Percentiles rank a stretch among this genome's conserved stretches.
These are phyloP conservation scores for Adrianichthys oophorus DNA, from an alignment of 2,797 vertebrate species.

Conservation along the genomic window DNA sequence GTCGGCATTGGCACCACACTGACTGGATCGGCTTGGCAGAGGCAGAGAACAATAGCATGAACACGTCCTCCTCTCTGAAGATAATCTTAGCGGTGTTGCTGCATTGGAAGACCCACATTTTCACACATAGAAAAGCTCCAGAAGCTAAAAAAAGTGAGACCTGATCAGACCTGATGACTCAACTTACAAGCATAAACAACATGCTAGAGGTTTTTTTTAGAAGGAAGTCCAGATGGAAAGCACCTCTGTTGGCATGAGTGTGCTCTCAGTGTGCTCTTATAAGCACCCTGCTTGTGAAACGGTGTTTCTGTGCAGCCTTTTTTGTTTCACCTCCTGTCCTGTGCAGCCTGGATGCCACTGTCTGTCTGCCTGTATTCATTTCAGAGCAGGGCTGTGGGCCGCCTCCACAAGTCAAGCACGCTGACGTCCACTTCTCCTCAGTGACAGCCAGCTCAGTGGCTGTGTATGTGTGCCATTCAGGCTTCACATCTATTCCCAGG, in stretches of 20 bases:
- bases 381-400: conserved; percentile 85
- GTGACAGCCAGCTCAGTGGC: conserved; percentile 84
- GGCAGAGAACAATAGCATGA: conserved; percentile 10
- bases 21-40: conserved; percentile 28
- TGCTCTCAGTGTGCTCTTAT: conserved; percentile 32
- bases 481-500: conserved; percentile 80
- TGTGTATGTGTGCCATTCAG: conserved; percentile 82
- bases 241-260: conserved; percentile 41
- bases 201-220: conserved; percentile 52
- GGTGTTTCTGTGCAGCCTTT: conserved; percentile 42
- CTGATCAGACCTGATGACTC: conserved; percentile 49
- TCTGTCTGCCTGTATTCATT: conserved; percentile 37
- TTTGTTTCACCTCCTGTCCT: conserved; percentile 10
- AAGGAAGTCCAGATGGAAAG: conserved; percentile 41
- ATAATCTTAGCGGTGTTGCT: conserved; percentile 70
- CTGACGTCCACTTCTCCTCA: conserved; percentile 83
- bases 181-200: conserved; percentile 37
- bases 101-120: conserved; percentile 34
- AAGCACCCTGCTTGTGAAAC: conserved; percentile 33
- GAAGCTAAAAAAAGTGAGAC: conserved; percentile 42
- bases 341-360: conserved; percentile 30
- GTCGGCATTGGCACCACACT: conserved; percentile 14
- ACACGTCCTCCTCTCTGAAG: conserved; percentile 40
- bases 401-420: conserved; percentile 85
- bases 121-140: conserved; percentile 51